Base-by-base conservation (phyloP, 2,888 invertebrate genomes). In the Eurytoma adleriae region DNA sequence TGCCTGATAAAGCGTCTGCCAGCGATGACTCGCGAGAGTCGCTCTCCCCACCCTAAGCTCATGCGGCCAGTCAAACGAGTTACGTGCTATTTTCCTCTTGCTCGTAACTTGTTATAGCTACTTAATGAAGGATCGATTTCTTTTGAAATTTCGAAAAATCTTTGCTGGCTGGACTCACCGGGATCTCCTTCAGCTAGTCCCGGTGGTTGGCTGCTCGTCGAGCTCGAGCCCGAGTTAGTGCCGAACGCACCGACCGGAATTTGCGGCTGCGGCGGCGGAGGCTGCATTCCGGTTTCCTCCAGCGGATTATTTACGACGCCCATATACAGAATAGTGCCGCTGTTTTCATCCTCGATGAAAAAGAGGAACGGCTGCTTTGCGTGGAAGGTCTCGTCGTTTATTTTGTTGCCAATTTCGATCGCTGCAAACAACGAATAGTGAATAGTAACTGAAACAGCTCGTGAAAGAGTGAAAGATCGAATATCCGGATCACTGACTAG, bases 311-410 rank as follows among this genome's bases (percentile, higher is more conserved):
- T 91, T 1, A 96, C 93, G 89, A 95, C 93, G 52, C 96, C 96
- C 50, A 95, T 93, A 90, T 95, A 96, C 30, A 96, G 90, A 69
- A 96, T 92, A 56, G 95, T 95, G n/a, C 94, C 93, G 0, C 94
- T 94, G 0, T 91, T 91, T 85, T 95, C 95, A 85, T 96, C 96
- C 87, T 96, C 95, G 82, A 96, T 95, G 89, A 95, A 95, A 91
- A 96, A 96, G 73, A 96, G 86, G 91, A 96, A 96, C 0, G 96
- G 96, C 82, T 93, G 95, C 87, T 94, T 93, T 1, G 94, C 96
- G 62, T 93, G 92, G 87, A 96, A 95, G 76, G 93, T 92, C 78
- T 91, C 90, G 4, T 92, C 92, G 56, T 92, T 95, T 85, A 96
- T 95, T 90, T 96, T 96, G 90, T 96, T 95, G 14, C 93, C 94